Evolutionary conservation across 2,888 invertebrate genomes (phyloP).

Genomic region (Ichneumoninae sp.): DNA sequence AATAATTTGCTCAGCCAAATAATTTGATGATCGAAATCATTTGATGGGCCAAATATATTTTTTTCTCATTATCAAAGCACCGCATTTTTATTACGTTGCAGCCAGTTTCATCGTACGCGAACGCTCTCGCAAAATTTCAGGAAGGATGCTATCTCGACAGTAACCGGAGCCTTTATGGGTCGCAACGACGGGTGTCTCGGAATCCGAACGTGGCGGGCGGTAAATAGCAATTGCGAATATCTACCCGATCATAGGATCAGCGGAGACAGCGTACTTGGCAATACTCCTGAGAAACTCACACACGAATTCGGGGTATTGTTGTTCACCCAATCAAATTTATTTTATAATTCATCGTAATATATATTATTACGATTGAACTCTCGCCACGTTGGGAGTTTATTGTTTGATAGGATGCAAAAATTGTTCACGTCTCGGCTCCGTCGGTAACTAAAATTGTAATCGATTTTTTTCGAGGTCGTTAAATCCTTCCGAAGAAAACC

Average conservation of each 20-base stretch:
- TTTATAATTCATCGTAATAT: not conserved
- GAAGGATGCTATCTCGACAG: conserved; percentile 48
- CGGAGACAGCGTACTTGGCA: conserved; percentile 10
- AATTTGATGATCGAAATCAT: too few species aligned
- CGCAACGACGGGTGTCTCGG: conserved; percentile 39
- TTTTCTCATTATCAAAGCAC: not conserved
- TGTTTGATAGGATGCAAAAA: too few species aligned
- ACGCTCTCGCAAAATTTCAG: conserved; percentile 61
- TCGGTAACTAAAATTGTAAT: too few species aligned
- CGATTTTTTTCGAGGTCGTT: too few species aligned
- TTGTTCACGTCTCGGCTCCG: too few species aligned
- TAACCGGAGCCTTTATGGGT: conserved; percentile 19
- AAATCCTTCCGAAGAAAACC: too few species aligned
- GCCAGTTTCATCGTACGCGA: conserved; percentile 52
- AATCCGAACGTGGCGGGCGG: conserved; percentile 59
- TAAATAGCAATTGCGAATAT: conserved; percentile 53
- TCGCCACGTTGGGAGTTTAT: not conserved
- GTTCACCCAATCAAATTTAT: conserved; percentile 5
- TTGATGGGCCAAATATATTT: not conserved
- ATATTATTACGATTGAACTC: not conserved
- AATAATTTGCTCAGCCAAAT: too few species aligned
- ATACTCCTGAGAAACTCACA: conserved; percentile 32
- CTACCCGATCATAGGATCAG: conserved; percentile 26
- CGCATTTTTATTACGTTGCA: conserved; percentile 10
- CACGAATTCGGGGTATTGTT: conserved; percentile 32